These are phyloP conservation scores for Chlorocebus sabaeus DNA, from an alignment of 2,113 vertebrate species.

Conservation along the genomic window DNA sequence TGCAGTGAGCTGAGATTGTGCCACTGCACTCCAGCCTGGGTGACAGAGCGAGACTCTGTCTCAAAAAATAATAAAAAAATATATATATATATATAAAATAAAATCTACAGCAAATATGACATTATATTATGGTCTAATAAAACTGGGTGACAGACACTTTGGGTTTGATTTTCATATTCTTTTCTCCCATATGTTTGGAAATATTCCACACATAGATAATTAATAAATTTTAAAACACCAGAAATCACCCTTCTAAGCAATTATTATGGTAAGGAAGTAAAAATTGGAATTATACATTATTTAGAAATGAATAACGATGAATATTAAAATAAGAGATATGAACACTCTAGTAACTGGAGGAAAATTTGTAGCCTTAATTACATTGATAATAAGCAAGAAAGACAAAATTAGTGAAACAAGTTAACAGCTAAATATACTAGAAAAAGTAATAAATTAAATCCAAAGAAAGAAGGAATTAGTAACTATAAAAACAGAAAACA, in stretches of 20 bases:
- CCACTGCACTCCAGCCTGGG: too few relatives aligned
- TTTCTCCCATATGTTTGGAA: neutral
- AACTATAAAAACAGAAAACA: neutral
- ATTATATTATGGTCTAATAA: neutral
- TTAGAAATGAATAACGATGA: neutral
- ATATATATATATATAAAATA: too few relatives aligned
- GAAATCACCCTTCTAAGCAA: neutral
- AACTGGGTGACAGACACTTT: neutral
- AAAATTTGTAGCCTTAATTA: neutral
- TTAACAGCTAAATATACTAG: neutral
- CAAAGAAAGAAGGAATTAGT: neutral
- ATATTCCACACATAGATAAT: neutral
- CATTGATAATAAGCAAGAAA: neutral
- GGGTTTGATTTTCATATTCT: neutral
- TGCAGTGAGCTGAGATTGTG: too few relatives aligned
- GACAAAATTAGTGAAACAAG: neutral
- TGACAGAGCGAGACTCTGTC: too few relatives aligned
- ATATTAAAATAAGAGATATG: neutral
- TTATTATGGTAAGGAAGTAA: neutral
- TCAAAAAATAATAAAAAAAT: too few relatives aligned
- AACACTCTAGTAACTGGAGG: neutral
- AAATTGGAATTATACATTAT: neutral
- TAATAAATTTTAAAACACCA: neutral
- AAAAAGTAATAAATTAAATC: neutral
- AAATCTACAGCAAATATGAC: neutral